Conservation (phyloP, 2,797 vertebrate species). For the Pagetopsis macropterus region DNA sequence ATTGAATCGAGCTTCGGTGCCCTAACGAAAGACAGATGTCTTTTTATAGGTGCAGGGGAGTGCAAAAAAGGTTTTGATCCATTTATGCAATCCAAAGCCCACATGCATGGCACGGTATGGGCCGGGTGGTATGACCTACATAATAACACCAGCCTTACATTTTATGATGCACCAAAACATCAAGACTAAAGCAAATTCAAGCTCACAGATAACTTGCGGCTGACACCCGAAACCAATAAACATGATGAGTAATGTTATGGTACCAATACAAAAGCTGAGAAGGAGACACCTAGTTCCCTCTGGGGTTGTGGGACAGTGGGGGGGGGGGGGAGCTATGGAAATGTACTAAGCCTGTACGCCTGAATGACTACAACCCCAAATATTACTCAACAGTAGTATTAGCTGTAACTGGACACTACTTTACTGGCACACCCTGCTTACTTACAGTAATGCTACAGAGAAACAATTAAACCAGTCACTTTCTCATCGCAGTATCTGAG, state of each 20-base stretch:
- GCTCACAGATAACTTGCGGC: conserved; percentile 32
- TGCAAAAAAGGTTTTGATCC: conserved; percentile 28
- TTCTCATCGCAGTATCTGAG: background rate
- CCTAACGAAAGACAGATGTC: conserved; percentile 55
- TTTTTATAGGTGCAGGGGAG: conserved; percentile 36
- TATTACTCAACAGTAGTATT: conserved; percentile 57
- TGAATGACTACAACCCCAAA: conserved; percentile 46
- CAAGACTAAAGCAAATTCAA: conserved; percentile 40
- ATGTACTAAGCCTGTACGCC: conserved; percentile 59
- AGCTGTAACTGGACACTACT: conserved; percentile 33
- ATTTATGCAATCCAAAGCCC: conserved; percentile 23
- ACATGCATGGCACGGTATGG: background rate
- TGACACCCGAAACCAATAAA: conserved; percentile 62
- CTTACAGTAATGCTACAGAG: conserved; percentile 14
- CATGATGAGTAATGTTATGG: conserved; percentile 53
- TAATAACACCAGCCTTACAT: background rate
- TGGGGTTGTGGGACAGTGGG: conserved; percentile 41
- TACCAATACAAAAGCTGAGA: conserved; percentile 53
- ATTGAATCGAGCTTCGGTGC: conserved; percentile 30
- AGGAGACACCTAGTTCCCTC: conserved; percentile 66
- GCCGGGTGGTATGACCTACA: conserved; percentile 1
- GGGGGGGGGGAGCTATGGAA: conserved; percentile 58
- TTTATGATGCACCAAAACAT: conserved; percentile 30
- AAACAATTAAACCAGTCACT: background rate
- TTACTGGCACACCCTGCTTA: conserved; percentile 28